A percentile compares a stretch with the other conserved stretches of the same genome.
phyloP scores from a whole-genome alignment of 2,888 invertebrate species.

The Drosophila diplacantha region DNA sequence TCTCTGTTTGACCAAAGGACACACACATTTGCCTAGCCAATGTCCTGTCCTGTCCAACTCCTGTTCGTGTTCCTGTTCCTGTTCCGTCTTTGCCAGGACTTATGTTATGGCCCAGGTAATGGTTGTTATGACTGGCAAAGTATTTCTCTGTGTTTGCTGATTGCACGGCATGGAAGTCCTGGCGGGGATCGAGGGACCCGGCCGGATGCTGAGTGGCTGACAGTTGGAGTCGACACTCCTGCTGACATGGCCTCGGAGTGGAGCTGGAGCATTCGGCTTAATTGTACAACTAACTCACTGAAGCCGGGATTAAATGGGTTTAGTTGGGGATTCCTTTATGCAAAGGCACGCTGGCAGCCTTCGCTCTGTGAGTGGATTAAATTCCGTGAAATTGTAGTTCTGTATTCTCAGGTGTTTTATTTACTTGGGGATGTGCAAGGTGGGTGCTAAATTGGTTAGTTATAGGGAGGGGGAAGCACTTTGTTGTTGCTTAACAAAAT shows the following conservation, averaged over 20 bases:
- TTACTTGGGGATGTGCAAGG: slow-evolving; percentile 6
- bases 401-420: slow-evolving; percentile 4
- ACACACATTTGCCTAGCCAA: slow-evolving; percentile 27
- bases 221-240: slow-evolving; percentile 16
- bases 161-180: slow-evolving; percentile 9
- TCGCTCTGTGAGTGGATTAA: slow-evolving; percentile 7
- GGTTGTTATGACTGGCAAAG: slow-evolving; percentile 41
- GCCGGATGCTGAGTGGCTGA: slow-evolving; percentile 16
- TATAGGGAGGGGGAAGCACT: not conserved
- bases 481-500: not conserved
- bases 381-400: slow-evolving; percentile 11
- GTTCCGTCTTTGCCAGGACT: slow-evolving; percentile 23
- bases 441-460: slow-evolving; percentile 12
- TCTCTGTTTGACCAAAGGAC: slow-evolving; percentile 45
- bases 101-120: slow-evolving; percentile 42
- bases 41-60: not conserved
- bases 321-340: slow-evolving; percentile 18
- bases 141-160: slow-evolving; percentile 32
- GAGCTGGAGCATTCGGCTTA: slow-evolving; percentile 13
- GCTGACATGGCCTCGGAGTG: slow-evolving; percentile 10
- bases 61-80: slow-evolving; percentile 2
- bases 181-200: not conserved
- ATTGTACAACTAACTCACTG: slow-evolving; percentile 25
- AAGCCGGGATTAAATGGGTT: slow-evolving; percentile 25
- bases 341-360: slow-evolving; percentile 4